Base-by-base conservation (phyloP, 2,888 invertebrate genomes). In the Plebejus anna region DNA sequence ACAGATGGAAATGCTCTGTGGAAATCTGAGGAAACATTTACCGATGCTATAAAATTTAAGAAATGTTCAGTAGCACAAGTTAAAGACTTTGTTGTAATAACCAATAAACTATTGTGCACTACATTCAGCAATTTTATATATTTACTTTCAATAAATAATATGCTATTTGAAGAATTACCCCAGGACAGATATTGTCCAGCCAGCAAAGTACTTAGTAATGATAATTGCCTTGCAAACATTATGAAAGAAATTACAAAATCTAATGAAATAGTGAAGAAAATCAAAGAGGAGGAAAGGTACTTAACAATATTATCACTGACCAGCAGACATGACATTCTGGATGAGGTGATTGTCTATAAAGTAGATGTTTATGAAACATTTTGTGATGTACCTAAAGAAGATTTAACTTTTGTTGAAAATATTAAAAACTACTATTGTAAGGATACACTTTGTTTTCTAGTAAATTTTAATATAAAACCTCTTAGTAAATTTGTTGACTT, bases 1-100 rank as follows among this genome's bases (percentile, higher is more conserved):
- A 86, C 91, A 5, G 92, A 93, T 83, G 89, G 90, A 1, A 77
- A 77, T 1, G 83, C 86, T 22, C 83, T 92, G 85, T 93, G 92
- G 92, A 89, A 85, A 79, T 82, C 84, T 6, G 86, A 89, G 51
- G 84, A 88, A 32, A 79, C 82, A 73, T 85, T 85, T 76, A 80
- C 83, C 2, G 80, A 84, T 11, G 78, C 86, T n/a, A 79, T 86
- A 38, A 81, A 79, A 79, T 87, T 89, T 32, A 82, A 79, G 9
- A 85, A 90, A 78, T 82, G 88, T 11, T 87, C 87, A 81, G 79
- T 90, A 0, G 87, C 81, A 77, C 83, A 89, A 76, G 83, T 88
- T 0, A 89, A 89, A 78, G 91, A 93, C 78, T 89, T 94, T 75
- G 77, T 84, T 16, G 83, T 80, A 71, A 80, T 83, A 71, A 85